Evolutionary conservation across 1,140 invertebrate species (phyloP).

Genomic region (Dendrolimus kikuchii): DNA sequence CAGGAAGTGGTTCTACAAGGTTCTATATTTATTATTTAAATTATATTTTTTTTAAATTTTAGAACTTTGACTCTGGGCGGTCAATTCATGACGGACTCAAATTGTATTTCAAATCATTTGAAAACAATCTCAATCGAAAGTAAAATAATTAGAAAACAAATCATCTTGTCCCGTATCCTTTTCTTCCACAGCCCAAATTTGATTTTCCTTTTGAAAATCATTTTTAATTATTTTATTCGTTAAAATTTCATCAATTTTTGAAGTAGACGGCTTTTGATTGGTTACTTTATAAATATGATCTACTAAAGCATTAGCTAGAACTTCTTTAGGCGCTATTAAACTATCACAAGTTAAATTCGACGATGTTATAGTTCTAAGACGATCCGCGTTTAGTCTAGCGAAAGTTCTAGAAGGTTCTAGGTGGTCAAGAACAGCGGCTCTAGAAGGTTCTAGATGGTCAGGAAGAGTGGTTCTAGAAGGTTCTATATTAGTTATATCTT

Average conservation of each 20-base stretch:
- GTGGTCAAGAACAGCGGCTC: constrained; percentile 46
- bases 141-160: constrained; percentile 27
- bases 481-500: constrained; percentile 34
- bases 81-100: too few species aligned
- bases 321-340: constrained; percentile 60
- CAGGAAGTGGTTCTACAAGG: constrained; percentile 48
- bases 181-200: constrained; percentile 53
- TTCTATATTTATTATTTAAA: background rate
- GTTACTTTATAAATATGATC: constrained; percentile 71
- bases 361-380: constrained; percentile 50
- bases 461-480: constrained; percentile 2
- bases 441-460: constrained; percentile 21
- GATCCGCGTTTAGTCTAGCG: constrained; percentile 62
- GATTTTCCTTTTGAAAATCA: constrained; percentile 48
- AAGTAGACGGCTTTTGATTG: constrained; percentile 68
- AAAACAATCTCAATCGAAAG: too few species aligned
- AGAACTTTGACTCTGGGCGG: too few species aligned
- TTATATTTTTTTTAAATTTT: too few species aligned
- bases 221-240: constrained; percentile 62
- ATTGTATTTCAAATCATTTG: too few species aligned
- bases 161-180: constrained; percentile 33
- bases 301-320: constrained; percentile 56
- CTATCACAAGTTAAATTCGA: constrained; percentile 39
- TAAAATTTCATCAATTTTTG: constrained; percentile 62
- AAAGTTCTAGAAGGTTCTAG: constrained; percentile 51